Evolutionary conservation across 1,140 invertebrate genomes (phyloP).

Genomic region (Ostrea edulis): DNA sequence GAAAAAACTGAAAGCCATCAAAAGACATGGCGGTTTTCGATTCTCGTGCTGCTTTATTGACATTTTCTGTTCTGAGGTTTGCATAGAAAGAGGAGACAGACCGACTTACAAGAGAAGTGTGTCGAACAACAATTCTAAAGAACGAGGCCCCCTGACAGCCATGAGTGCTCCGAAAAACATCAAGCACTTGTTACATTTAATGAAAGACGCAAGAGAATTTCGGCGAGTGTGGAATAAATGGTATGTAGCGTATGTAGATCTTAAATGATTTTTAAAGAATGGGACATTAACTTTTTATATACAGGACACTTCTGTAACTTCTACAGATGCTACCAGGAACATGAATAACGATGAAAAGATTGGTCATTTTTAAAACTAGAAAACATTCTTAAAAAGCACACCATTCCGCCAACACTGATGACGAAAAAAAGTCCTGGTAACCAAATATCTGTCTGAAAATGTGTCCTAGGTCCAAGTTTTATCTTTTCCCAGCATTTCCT

Average conservation of each 20-base stretch:
- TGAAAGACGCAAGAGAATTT: conserved; percentile 6
- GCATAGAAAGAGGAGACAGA: conserved; percentile 13
- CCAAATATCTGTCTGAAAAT: too few relatives aligned
- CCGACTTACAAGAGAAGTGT: conserved; percentile 14
- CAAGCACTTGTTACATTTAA: background rate
- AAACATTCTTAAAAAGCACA: too few relatives aligned
- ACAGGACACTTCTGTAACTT: too few relatives aligned
- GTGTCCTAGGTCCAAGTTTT: too few relatives aligned
- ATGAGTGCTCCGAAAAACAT: background rate
- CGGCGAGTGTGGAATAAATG: conserved; percentile 17
- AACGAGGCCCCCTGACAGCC: background rate
- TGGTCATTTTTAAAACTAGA: too few relatives aligned
- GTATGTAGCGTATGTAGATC: background rate
- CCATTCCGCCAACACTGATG: too few relatives aligned
- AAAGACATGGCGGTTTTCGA: conserved; percentile 6
- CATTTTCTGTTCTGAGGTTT: conserved; percentile 8
- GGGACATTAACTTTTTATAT: too few relatives aligned
- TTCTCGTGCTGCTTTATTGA: conserved; percentile 11
- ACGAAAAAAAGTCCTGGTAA: too few relatives aligned
- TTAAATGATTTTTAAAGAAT: background rate
- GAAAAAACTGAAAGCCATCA: conserved; percentile 14
- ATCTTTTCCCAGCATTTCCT: too few relatives aligned
- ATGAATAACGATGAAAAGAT: too few relatives aligned
- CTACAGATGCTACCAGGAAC: too few relatives aligned
- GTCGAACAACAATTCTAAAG: background rate